Percentiles rank a stretch among this genome's conserved stretches.
Evolutionary conservation across 2,888 invertebrate genomes (phyloP).

Genomic region (Stenichneumon culpator): DNA sequence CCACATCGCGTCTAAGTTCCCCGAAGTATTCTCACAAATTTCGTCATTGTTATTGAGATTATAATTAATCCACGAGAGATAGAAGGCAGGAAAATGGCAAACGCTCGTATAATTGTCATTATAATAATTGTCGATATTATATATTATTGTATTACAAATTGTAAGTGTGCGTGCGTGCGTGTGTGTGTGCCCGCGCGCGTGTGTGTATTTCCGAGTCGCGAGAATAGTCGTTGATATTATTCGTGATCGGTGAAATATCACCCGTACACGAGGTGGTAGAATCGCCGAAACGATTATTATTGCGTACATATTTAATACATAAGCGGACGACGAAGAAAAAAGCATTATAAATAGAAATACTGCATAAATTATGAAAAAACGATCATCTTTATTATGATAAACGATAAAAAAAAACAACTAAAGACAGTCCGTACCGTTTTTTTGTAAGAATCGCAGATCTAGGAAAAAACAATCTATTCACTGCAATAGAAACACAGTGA

Average conservation of each 20-base stretch:
- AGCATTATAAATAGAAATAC: conserved; percentile 24
- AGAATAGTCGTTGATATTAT: conserved; percentile 19
- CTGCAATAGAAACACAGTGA: conserved; percentile 33
- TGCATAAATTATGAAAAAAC: conserved; percentile 48
- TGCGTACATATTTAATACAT: conserved; percentile 20
- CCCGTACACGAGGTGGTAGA: conserved; percentile 61
- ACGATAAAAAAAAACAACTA: conserved; percentile 19
- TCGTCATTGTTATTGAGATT: conserved; percentile 42
- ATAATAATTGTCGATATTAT: conserved; percentile 26
- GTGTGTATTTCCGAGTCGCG: neutral
- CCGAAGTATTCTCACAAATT: conserved; percentile 34
- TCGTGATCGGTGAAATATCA: conserved; percentile 7
- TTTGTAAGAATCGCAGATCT: conserved; percentile 39
- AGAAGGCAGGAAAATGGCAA: conserved; percentile 29
- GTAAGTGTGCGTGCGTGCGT: conserved; percentile 27
- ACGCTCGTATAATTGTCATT: conserved; percentile 51
- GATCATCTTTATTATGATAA: conserved; percentile 45
- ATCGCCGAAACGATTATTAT: conserved; percentile 56
- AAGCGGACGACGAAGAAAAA: conserved; percentile 2
- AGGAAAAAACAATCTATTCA: conserved; percentile 22
- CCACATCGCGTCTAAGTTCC: conserved; percentile 46
- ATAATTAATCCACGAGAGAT: conserved; percentile 28
- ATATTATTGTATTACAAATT: conserved; percentile 32
- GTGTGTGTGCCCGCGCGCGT: conserved; percentile 31
- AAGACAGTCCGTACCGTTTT: conserved; percentile 42